Evolutionary conservation across 2,113 vertebrate species (phyloP), one percentile per base, ranked within the genome.

Genomic region (Varanus salvator): DNA sequence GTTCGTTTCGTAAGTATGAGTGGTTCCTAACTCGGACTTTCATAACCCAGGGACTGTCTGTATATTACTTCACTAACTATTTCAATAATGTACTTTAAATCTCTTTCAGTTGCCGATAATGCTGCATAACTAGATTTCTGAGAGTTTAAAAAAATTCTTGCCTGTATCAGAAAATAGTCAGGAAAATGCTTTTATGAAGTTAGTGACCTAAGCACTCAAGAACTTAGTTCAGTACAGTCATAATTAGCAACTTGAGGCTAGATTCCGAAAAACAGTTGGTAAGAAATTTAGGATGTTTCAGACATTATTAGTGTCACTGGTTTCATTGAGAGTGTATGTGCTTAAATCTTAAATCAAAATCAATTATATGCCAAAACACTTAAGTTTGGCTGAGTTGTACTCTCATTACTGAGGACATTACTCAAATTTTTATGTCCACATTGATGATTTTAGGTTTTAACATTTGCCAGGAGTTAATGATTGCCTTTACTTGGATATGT

Each of bases 391-490:
- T 86, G n/a, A 17, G 27, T 86, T 14, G 6, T 52, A 15, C 21
- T 29, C 8, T 69, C 34, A 21, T 64, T 21, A 52, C 27, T 52
- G 19, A 75, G 34, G 21, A n/a, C 77, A 80, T 23, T 8, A 90
- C 11, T 29, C 8, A 6, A 25, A 84, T 0, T 50, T 50, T 80
- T 88, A 6, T 0, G 0, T 3, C 9, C 44, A 69, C 68, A 82
- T 5, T 92, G 72, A 69, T 25, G 54, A 0, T 71, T 17, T 50
- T 27, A 23, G 75, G 6, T 29, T 4, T 0, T 11, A 60, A 64
- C 27, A 60, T 25, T 69, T 89, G 84, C 90, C 85, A 27, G 72
- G 4, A 91, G 19, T 80, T 66, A 71, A 8, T 90, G 80, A 14
- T 44, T 71, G 57, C 50, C 87, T 82, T 83, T 85, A 0, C 50